These are phyloP conservation scores for Pseudopipra pipra DNA, from an alignment of 2,113 vertebrate genomes.

Conservation along the genomic window DNA sequence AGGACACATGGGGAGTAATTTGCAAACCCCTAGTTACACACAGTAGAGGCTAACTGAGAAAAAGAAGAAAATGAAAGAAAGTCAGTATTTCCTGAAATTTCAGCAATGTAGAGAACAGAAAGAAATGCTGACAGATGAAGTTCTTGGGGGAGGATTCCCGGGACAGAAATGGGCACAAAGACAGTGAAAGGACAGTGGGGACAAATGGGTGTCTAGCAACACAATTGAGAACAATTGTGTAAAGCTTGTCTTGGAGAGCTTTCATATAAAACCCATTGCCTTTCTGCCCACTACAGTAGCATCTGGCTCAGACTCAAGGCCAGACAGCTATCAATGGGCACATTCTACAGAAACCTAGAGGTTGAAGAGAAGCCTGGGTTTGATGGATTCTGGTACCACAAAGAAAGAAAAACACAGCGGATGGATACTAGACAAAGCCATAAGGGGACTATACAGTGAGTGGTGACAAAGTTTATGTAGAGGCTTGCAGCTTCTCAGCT, in stretches of 20 bases:
- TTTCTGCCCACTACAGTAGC: neutral
- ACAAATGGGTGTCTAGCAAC: neutral
- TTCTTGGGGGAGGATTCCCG: neutral
- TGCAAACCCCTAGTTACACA: neutral
- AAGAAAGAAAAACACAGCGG: neutral
- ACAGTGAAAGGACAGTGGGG: neutral
- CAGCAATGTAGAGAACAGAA: neutral
- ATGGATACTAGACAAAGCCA: neutral
- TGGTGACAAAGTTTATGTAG: neutral
- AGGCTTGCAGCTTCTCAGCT: fast-evolving
- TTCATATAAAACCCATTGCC: neutral
- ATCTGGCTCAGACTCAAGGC: neutral
- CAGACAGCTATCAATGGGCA: fast-evolving
- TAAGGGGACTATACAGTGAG: neutral
- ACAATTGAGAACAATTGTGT: neutral
- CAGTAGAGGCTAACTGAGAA: neutral
- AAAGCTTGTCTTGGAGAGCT: neutral
- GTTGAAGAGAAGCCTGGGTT: neutral
- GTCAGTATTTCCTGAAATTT: neutral
- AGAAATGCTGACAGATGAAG: neutral
- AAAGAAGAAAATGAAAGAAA: neutral
- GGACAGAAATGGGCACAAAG: neutral
- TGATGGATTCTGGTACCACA: neutral
- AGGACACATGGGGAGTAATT: neutral
- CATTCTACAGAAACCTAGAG: neutral